phyloP scores from a whole-genome alignment of 2,888 invertebrate genomes.

The Phania funesta region DNA sequence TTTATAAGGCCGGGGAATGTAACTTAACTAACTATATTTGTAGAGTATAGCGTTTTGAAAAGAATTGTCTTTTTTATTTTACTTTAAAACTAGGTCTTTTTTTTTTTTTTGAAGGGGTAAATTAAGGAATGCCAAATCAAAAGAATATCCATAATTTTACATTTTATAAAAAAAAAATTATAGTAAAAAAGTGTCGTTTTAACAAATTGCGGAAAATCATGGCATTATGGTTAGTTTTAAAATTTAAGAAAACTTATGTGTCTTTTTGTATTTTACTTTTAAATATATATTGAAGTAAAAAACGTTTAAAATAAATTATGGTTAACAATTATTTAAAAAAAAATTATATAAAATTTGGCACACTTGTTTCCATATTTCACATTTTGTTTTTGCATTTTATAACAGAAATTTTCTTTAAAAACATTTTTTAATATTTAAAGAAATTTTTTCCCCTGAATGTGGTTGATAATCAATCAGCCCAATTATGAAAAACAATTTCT shows the following conservation, averaged over 20 bases:
- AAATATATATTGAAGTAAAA: slow-evolving; percentile 5
- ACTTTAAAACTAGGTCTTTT: slow-evolving; percentile 31
- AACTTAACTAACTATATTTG: slow-evolving; percentile 41
- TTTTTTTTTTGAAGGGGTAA: slow-evolving; percentile 15
- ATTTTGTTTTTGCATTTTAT: slow-evolving; percentile 36
- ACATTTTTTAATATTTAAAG: slow-evolving; percentile 29
- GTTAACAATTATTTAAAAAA: slow-evolving; percentile 69
- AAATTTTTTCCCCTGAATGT: slow-evolving; percentile 32
- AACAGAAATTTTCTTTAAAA: slow-evolving; percentile 53
- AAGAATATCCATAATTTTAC: background rate
- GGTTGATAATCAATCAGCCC: background rate
- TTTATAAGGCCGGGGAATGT: background rate
- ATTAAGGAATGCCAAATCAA: slow-evolving; percentile 63
- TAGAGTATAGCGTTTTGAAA: slow-evolving; percentile 58
- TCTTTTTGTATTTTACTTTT: slow-evolving; percentile 42
- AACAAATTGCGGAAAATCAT: slow-evolving; percentile 63
- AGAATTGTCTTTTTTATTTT: slow-evolving; percentile 44
- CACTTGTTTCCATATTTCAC: slow-evolving; percentile 77
- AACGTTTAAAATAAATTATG: slow-evolving; percentile 51
- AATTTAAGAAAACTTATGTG: background rate
- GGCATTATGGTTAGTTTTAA: slow-evolving; percentile 40
- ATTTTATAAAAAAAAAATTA: background rate
- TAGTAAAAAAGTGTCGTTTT: slow-evolving; percentile 49
- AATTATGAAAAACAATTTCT: background rate
- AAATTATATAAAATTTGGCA: slow-evolving; percentile 76